Evolutionary conservation across 2,797 vertebrate genomes (phyloP), one percentile per base, ranked within the genome.

Genomic region (Octomys mimax): DNA sequence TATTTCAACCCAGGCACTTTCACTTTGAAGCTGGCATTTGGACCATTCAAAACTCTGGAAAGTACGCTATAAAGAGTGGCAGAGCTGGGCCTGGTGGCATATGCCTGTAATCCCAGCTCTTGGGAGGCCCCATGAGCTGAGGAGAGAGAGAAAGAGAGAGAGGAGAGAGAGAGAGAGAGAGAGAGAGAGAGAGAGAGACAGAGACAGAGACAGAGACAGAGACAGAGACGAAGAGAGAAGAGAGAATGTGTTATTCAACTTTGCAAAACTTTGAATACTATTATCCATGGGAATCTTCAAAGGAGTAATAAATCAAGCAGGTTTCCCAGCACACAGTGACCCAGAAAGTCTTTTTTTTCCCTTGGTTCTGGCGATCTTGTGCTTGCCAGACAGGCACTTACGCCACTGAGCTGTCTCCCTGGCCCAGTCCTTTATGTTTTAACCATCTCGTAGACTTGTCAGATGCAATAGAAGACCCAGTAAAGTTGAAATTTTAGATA

Each of bases 401-500:
- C 16, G 52, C 52, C 52, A 54, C 52, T 3, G 3, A 54, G 13
- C 52, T 54, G 12, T 54, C 52, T 54, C 52, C 52, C 54, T 57
- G 16, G 54, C 54, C 54, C 54, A 57, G 16, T 13, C 18, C 7
- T 57, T 81, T 70, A 62, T 77, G 42, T 13, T 16, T 49, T 8
- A 77, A 31, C 13, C 13, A 77, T 88, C 92, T 80, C 42, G 21
- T 49, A 79, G 49, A 64, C 18, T 71, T 81, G n/a, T 87, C 61
- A 68, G 39, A 68, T 81, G 49, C 84, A 94, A 81, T 73, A 64
- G n/a, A 86, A 84, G 61, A 89, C 36, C 10, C n/a, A 33, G 52
- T 42, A 62, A 92, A 83, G 39, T 31, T 80, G 57, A 36, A 88
- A 68, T 87, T 94, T 94, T 46, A 77, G 70, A 33, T 62, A 31